Percentiles rank a stretch among this genome's conserved stretches.
These are phyloP conservation scores for Poicephalus meyeri DNA, from an alignment of 2,113 vertebrate species.

Conservation along the genomic window DNA sequence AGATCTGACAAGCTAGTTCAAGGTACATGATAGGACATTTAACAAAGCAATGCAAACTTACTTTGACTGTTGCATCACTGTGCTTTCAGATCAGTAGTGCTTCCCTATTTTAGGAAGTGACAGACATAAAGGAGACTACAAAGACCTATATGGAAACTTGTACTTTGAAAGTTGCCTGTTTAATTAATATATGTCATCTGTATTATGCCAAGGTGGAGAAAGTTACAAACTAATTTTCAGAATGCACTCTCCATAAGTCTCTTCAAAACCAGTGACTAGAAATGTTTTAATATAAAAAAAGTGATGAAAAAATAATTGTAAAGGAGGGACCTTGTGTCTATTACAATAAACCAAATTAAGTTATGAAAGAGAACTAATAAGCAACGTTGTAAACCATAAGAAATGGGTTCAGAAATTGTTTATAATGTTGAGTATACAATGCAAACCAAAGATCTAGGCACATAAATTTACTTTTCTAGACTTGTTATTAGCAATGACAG, in stretches of 20 bases:
- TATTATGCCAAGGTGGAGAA: background rate
- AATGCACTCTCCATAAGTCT: background rate
- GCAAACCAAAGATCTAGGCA: background rate
- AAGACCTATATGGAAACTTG: background rate
- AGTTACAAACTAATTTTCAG: background rate
- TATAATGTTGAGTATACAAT: background rate
- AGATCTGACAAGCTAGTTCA: background rate
- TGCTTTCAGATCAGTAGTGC: background rate
- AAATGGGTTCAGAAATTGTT: background rate
- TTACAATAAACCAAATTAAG: background rate
- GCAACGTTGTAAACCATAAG: background rate
- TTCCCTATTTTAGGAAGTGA: background rate
- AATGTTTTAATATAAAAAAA: background rate
- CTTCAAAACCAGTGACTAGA: background rate
- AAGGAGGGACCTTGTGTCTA: background rate
- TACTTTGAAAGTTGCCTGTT: background rate
- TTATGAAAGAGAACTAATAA: background rate
- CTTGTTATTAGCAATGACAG: background rate
- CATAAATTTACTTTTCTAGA: background rate
- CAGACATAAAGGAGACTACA: background rate
- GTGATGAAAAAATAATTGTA: background rate
- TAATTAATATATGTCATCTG: background rate
- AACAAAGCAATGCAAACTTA: background rate
- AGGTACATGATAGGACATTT: background rate
- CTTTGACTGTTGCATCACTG: background rate